Evolutionary conservation across 1,140 invertebrate genomes (phyloP).

Genomic region (Drosophila guanche): DNA sequence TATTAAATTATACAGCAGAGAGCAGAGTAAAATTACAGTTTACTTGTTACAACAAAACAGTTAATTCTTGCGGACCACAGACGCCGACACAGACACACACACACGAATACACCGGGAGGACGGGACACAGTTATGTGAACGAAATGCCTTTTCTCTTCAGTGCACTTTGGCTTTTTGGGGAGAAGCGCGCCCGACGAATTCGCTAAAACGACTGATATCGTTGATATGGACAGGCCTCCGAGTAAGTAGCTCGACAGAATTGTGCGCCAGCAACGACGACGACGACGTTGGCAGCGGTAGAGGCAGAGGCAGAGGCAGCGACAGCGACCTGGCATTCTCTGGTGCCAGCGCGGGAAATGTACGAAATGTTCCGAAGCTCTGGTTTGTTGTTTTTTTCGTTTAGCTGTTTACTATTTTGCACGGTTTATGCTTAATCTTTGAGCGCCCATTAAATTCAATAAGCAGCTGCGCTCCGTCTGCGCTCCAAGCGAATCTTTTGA

Average conservation of each 20-base stretch:
- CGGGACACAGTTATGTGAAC: slow-evolving; percentile 42
- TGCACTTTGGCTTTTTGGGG: slow-evolving; percentile 18
- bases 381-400: slow-evolving; percentile 19
- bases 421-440: slow-evolving; percentile 35
- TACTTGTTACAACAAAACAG: slow-evolving; percentile 12
- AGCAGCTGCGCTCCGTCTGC: slow-evolving; percentile 6
- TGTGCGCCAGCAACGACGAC: slow-evolving; percentile 41
- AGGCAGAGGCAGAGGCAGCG: slow-evolving; percentile 5
- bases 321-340: too few species aligned
- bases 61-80: slow-evolving; percentile 22
- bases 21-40: slow-evolving; percentile 65
- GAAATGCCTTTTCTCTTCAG: slow-evolving; percentile 38
- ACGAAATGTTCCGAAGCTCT: slow-evolving; percentile 26
- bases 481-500: slow-evolving; percentile 37
- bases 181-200: slow-evolving; percentile 72
- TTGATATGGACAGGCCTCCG: slow-evolving; percentile 77
- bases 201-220: slow-evolving; percentile 78
- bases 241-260: slow-evolving; percentile 61
- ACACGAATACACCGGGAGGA: too few species aligned
- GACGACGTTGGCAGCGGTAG: slow-evolving; percentile 39
- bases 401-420: background rate
- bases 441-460: slow-evolving; percentile 43
- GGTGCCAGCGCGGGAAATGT: slow-evolving; percentile 51
- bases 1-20: slow-evolving; percentile 67
- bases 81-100: too few species aligned